These are phyloP conservation scores for Scelioninae gen. 1 DNA, from an alignment of 2,888 invertebrate genomes.

Conservation along the genomic window DNA sequence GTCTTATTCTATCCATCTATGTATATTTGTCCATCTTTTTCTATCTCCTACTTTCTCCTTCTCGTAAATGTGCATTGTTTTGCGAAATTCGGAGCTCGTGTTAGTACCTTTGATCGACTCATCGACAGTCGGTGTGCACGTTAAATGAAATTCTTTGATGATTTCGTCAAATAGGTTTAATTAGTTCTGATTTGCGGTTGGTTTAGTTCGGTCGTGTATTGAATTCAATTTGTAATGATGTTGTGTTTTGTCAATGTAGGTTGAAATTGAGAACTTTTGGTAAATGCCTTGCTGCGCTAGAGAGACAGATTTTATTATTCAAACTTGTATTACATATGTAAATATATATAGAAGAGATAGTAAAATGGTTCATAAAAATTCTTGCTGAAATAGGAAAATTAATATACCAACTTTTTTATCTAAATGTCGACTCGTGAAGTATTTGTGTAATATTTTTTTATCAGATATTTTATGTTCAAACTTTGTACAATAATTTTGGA, in stretches of 20 bases:
- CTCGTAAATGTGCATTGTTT: conserved; percentile 42
- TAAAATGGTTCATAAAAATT: background rate
- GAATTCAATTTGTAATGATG: conserved; percentile 18
- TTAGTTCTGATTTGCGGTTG: conserved; percentile 36
- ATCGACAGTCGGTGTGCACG: conserved; percentile 21
- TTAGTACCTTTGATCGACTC: conserved; percentile 49
- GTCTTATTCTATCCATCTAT: background rate
- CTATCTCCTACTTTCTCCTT: background rate
- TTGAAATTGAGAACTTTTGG: background rate
- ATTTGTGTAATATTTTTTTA: conserved; percentile 6
- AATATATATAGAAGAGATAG: background rate
- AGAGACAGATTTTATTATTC: too few relatives aligned
- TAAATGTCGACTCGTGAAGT: conserved; percentile 5
- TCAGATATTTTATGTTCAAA: conserved; percentile 16
- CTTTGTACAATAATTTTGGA: conserved; percentile 25
- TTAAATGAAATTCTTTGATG: conserved; percentile 32
- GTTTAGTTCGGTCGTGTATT: conserved; percentile 8
- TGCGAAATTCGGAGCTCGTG: conserved; percentile 25
- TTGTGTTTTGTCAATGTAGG: conserved; percentile 11
- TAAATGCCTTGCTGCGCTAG: too few relatives aligned
- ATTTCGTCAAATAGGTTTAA: conserved; percentile 42
- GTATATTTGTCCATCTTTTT: background rate
- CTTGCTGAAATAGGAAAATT: background rate
- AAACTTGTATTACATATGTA: too few relatives aligned
- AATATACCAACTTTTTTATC: conserved; percentile 10